phyloP scores from a whole-genome alignment of 2,797 vertebrate species.

The Gobionotothen gibberifrons region DNA sequence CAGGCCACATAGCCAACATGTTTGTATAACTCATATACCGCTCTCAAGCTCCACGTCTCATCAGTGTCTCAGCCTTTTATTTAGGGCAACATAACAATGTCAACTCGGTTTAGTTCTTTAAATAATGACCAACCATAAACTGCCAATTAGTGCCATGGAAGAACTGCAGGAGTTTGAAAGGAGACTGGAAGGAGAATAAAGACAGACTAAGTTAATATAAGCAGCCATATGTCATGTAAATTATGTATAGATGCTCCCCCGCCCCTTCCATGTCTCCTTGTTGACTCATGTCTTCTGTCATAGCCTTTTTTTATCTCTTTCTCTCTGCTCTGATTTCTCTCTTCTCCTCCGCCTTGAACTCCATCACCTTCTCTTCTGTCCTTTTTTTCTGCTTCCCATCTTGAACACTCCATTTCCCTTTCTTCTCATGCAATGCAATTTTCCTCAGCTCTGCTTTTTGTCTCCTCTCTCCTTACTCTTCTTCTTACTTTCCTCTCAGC shows the following conservation, averaged over 20 bases:
- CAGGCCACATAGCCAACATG: constrained; percentile 33
- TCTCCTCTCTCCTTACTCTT: constrained; percentile 14
- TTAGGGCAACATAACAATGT: constrained; percentile 48
- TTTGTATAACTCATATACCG: constrained; percentile 10
- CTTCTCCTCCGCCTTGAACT: constrained; percentile 24
- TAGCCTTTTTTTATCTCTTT: constrained; percentile 30
- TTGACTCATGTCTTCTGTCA: constrained; percentile 25
- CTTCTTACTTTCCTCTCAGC: constrained; percentile 27
- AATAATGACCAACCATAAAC: constrained; percentile 53
- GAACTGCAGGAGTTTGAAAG: constrained; percentile 36
- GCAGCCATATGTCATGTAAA: constrained; percentile 27
- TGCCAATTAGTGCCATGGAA: constrained; percentile 70
- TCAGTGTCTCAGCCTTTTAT: constrained; percentile 47
- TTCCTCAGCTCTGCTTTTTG: constrained; percentile 20
- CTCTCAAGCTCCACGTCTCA: constrained; percentile 43
- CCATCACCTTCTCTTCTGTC: constrained; percentile 18
- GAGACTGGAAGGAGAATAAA: constrained; percentile 12
- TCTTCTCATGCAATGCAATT: constrained; percentile 16
- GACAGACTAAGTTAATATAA: constrained; percentile 8
- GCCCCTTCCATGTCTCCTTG: constrained; percentile 13
- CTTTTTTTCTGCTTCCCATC: constrained; percentile 27
- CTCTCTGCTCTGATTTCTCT: constrained; percentile 13
- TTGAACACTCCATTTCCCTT: constrained; percentile 37
- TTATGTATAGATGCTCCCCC: constrained; percentile 21
- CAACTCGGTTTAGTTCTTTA: constrained; percentile 12